Evolutionary conservation across 2,797 vertebrate genomes (phyloP).

Genomic region (Smutsia temminckii): DNA sequence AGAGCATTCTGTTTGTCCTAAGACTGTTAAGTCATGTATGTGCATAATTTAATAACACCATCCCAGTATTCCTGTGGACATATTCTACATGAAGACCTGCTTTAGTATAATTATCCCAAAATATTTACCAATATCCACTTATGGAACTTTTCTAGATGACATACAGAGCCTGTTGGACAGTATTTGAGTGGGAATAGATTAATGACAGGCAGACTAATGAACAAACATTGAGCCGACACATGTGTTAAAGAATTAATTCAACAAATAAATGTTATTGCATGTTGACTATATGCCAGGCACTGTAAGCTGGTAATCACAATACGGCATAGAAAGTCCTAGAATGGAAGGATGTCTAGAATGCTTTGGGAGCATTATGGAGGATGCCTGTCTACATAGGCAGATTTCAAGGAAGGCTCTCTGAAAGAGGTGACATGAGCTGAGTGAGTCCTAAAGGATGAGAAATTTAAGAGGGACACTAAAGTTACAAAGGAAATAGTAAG

Average conservation of each 20-base stretch:
- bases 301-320: neutral
- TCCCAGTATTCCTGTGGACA: neutral
- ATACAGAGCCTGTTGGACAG: neutral
- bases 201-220: neutral
- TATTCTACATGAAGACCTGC: neutral
- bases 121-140: slow-evolving; percentile 15
- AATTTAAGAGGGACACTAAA: neutral
- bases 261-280: slow-evolving; percentile 20
- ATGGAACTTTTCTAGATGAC: slow-evolving; percentile 10
- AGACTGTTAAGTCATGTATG: neutral
- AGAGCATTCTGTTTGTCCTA: slow-evolving; percentile 21
- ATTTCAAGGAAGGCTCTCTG: slow-evolving; percentile 17
- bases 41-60: neutral
- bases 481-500: slow-evolving; percentile 11
- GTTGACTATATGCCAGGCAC: neutral
- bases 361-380: neutral
- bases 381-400: neutral
- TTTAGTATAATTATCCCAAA: slow-evolving; percentile 37
- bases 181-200: slow-evolving; percentile 32
- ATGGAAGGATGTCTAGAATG: neutral
- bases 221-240: neutral
- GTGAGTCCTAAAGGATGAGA: neutral
- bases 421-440: neutral
- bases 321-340: neutral
- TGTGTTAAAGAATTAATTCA: slow-evolving; percentile 10